Evolutionary conservation across 2,797 vertebrate genomes (phyloP), one percentile per base, ranked within the genome.

Genomic region (Furcifer pardalis): DNA sequence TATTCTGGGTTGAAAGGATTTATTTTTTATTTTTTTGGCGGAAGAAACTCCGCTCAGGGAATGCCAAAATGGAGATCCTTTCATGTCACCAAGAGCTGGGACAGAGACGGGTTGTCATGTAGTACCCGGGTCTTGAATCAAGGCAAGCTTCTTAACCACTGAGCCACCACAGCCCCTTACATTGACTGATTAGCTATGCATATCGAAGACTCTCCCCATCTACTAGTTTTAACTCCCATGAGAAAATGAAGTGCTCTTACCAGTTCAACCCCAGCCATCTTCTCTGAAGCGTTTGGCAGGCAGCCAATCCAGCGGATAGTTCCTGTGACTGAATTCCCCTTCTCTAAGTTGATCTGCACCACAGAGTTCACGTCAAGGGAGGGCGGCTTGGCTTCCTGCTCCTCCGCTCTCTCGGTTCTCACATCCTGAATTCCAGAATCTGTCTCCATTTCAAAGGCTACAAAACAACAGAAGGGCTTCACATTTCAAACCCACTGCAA

Each of bases 241-340:
- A 23, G 56, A 8, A 68, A 4, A 27, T 21, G n/a, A 7, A 5
- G 27, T 10, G 21, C 79, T 10, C 88, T 91, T 96, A 98, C 98
- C 96, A 98, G 94, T 84, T 98, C 98, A 0, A 98, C 93, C 62
- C 97, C 97, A 6, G 94, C 97, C 94, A 96, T 96, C 56, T 27
- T 80, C 2, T 93, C 93, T 1, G 37, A 6, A 1, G 75, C 86
- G 0, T 81, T 91, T 0, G 95, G 95, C 65, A 97, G 77, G 30
- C 0, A 74, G 1, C 98, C 98, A 46, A 97, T 93, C 98, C 98
- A 98, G 59, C 97, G 97, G 86, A 98, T 96, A 35, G 95, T 97
- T 86, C 97, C 97, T 0, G 95, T 97, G 1, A 88, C 77, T 15
- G 83, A 86, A 2, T 89, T 94, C 1, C 93, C 94, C 1, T 17